Conservation (phyloP, 1,140 invertebrate genomes). For the Listronotus oregonensis region DNA sequence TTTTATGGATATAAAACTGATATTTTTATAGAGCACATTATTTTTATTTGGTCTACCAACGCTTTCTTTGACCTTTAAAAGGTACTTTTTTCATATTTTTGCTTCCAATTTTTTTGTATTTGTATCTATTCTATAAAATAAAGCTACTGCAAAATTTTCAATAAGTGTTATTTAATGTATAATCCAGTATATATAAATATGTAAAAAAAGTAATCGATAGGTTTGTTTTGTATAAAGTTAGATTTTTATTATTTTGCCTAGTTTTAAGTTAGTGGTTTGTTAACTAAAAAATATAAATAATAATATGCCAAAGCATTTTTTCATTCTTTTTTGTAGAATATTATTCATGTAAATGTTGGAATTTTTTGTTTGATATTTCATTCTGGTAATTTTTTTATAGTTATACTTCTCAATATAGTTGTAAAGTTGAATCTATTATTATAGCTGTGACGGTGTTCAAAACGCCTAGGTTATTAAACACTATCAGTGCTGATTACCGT, state of each 20-base stretch:
- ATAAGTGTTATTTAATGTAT: constrained; percentile 31
- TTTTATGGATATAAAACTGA: too few relatives aligned
- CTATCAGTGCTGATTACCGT: constrained; percentile 50
- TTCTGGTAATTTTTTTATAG: constrained; percentile 25
- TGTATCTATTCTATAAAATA: too few relatives aligned
- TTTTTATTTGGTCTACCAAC: too few relatives aligned
- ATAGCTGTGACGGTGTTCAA: constrained; percentile 46
- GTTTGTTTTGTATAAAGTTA: constrained; percentile 52
- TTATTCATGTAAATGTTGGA: constrained; percentile 28
- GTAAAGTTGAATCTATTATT: constrained; percentile 49
- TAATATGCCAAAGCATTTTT: constrained; percentile 52
- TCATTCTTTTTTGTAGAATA: constrained; percentile 26
- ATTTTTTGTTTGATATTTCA: constrained; percentile 26
- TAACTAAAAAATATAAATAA: constrained; percentile 33
- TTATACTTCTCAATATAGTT: constrained; percentile 32
- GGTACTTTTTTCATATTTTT: too few relatives aligned
- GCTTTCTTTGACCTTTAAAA: too few relatives aligned
- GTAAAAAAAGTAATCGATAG: constrained; percentile 20
- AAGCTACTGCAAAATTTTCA: background rate
- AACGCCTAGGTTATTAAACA: constrained; percentile 47
- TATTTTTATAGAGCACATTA: too few relatives aligned
- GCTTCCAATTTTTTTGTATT: too few relatives aligned
- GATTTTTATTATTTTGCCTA: constrained; percentile 46
- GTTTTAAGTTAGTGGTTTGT: constrained; percentile 43
- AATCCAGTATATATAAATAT: constrained; percentile 39